A percentile compares a stretch with the other conserved stretches of the same genome.
Conservation (phyloP, 1,140 invertebrate species). For the Colletes gigas region DNA sequence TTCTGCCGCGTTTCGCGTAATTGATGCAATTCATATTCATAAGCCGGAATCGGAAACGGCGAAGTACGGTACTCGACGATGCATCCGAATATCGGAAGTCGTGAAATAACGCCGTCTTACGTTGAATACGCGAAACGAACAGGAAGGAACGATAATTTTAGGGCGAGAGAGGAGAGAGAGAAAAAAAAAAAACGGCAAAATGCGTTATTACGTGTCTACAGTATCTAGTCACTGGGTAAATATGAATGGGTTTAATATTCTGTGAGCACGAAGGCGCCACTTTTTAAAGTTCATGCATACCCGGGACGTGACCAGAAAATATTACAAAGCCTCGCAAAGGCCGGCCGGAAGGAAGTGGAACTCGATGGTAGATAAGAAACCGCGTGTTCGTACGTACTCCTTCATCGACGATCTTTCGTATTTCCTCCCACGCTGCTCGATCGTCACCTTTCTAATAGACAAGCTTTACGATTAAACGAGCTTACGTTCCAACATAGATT, state of each 20-base stretch:
- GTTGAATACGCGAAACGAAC: conserved; percentile 29
- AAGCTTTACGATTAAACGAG: background rate
- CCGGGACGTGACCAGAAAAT: conserved; percentile 73
- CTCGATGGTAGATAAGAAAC: conserved; percentile 8
- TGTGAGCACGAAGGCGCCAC: conserved; percentile 74
- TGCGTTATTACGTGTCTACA: conserved; percentile 69
- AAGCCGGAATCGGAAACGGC: conserved; percentile 22
- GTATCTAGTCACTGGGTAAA: conserved; percentile 70
- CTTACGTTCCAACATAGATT: too few relatives aligned
- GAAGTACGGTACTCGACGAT: conserved; percentile 1
- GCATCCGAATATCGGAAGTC: conserved; percentile 22
- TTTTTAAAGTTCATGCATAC: conserved; percentile 77
- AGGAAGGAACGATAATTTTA: conserved; percentile 2
- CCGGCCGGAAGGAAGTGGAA: background rate
- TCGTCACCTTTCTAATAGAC: background rate
- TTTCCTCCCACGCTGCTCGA: background rate
- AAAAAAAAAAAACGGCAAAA: background rate
- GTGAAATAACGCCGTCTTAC: conserved; percentile 24
- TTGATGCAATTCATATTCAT: conserved; percentile 42
- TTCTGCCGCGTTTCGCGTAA: background rate
- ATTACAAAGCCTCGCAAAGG: conserved; percentile 64
- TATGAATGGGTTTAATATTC: conserved; percentile 77
- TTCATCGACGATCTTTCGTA: background rate
- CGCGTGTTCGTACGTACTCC: background rate
- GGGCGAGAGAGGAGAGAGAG: background rate